phyloP scores from a whole-genome alignment of 2,888 invertebrate genomes.

The Pilophorus perplexus region DNA sequence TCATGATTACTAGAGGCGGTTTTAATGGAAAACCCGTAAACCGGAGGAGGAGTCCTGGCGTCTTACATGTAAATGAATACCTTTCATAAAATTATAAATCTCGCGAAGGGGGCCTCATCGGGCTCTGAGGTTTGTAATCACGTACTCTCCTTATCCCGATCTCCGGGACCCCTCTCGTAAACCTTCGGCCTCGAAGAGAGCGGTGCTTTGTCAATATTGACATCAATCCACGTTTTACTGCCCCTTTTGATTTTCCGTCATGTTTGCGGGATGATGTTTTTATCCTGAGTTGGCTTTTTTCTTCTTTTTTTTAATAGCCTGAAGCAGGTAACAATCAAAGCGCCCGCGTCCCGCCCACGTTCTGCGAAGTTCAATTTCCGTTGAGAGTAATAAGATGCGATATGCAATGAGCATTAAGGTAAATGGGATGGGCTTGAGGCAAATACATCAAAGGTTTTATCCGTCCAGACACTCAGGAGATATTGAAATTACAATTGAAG shows the following conservation, averaged over 20 bases:
- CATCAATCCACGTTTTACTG: neutral
- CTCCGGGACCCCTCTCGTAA: conserved; percentile 9
- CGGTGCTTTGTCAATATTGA: conserved; percentile 8
- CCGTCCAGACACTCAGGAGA: too few species aligned
- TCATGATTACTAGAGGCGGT: conserved; percentile 7
- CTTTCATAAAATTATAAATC: conserved; percentile 30
- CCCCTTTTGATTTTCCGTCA: neutral
- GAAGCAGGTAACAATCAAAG: too few species aligned
- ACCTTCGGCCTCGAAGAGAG: neutral
- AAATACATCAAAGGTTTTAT: too few species aligned
- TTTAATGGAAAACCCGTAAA: conserved; percentile 9
- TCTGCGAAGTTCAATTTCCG: too few species aligned
- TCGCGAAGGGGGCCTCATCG: conserved; percentile 1
- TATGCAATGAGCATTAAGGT: too few species aligned
- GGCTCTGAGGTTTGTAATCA: conserved; percentile 15
- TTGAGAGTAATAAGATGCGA: too few species aligned
- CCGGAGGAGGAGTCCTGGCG: too few species aligned
- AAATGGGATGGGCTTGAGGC: too few species aligned
- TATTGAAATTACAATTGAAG: too few species aligned
- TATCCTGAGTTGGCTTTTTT: too few species aligned
- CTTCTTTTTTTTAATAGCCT: too few species aligned
- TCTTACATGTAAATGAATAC: conserved; percentile 13
- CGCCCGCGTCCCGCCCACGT: too few species aligned
- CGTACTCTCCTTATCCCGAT: conserved; percentile 6
- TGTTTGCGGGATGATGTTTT: neutral